Conservation (phyloP, 2,888 invertebrate species). For the Watsonalla binaria region DNA sequence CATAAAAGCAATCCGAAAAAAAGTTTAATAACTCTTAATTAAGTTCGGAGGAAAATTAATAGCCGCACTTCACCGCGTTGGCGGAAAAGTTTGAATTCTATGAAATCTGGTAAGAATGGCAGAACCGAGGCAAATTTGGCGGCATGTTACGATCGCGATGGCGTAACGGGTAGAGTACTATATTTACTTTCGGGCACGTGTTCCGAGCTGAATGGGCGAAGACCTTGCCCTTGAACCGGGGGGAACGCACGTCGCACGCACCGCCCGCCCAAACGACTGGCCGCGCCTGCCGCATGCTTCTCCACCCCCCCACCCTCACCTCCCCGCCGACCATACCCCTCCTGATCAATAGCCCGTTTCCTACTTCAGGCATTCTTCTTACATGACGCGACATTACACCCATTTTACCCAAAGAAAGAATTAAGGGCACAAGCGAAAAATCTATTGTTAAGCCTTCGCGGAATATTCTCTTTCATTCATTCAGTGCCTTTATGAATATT, state of each 20-base stretch:
- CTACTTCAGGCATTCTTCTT: slow-evolving; percentile 47
- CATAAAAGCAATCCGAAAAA: no score
- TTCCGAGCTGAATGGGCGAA: slow-evolving; percentile 70
- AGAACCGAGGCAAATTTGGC: slow-evolving; percentile 24
- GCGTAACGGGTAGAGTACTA: slow-evolving; percentile 64
- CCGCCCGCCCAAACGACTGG: slow-evolving; percentile 64
- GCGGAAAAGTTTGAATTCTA: slow-evolving; percentile 2
- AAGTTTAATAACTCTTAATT: background rate
- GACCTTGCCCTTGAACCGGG: slow-evolving; percentile 73
- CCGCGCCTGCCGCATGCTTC: slow-evolving; percentile 35
- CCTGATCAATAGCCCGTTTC: slow-evolving; percentile 58
- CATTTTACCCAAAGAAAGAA: slow-evolving; percentile 7
- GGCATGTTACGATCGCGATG: slow-evolving; percentile 44
- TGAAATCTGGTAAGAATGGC: slow-evolving; percentile 20
- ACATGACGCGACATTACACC: slow-evolving; percentile 23
- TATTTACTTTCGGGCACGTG: slow-evolving; percentile 77
- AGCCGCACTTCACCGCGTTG: background rate
- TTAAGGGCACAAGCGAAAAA: slow-evolving; percentile 1
- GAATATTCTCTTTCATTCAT: background rate
- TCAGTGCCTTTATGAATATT: no score
- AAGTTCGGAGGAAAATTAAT: background rate
- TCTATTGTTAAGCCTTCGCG: slow-evolving; percentile 9
- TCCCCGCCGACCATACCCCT: slow-evolving; percentile 27
- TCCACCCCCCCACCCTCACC: slow-evolving; percentile 11
- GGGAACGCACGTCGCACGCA: slow-evolving; percentile 64